Conservation (phyloP, 2,888 invertebrate genomes). For the Aphodius sticticus region DNA sequence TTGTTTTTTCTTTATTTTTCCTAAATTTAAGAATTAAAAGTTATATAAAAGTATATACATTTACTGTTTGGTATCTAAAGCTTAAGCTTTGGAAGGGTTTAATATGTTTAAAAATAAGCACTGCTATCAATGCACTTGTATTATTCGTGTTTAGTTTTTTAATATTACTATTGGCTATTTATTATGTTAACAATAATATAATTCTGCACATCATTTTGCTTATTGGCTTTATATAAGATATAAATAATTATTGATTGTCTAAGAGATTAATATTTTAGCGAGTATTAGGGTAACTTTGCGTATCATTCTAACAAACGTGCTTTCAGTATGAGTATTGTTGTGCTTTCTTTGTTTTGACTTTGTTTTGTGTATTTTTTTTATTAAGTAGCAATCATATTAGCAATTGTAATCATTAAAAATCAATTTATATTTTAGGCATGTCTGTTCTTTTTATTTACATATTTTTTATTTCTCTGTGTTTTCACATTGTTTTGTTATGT, state of each 20-base stretch:
- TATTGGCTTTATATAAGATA: not conserved
- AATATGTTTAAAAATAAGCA: slow-evolving; percentile 8
- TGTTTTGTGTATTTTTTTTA: slow-evolving; percentile 15
- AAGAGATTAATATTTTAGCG: not conserved
- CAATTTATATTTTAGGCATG: slow-evolving; percentile 4
- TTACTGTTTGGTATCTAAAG: slow-evolving; percentile 6
- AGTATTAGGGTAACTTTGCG: slow-evolving; percentile 14
- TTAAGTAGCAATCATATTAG: slow-evolving; percentile 25
- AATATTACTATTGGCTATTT: slow-evolving; percentile 14
- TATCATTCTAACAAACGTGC: slow-evolving; percentile 17
- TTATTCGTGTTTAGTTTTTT: slow-evolving; percentile 8
- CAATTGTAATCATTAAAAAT: slow-evolving; percentile 20
- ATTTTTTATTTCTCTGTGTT: slow-evolving; percentile 7
- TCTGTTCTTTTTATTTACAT: not conserved
- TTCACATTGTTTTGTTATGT: slow-evolving; percentile 26
- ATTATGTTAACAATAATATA: slow-evolving; percentile 10
- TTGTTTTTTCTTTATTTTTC: not conserved
- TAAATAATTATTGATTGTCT: not conserved
- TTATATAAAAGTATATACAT: not conserved
- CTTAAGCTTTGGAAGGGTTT: slow-evolving; percentile 12
- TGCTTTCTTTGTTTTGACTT: slow-evolving; percentile 21
- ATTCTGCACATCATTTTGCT: not conserved
- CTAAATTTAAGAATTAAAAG: not conserved
- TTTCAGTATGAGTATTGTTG: slow-evolving; percentile 25
- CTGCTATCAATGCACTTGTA: slow-evolving; percentile 5